Percentiles rank a stretch among this genome's conserved stretches.
Conservation (phyloP, 2,113 vertebrate species). For the Lepus timidus region DNA sequence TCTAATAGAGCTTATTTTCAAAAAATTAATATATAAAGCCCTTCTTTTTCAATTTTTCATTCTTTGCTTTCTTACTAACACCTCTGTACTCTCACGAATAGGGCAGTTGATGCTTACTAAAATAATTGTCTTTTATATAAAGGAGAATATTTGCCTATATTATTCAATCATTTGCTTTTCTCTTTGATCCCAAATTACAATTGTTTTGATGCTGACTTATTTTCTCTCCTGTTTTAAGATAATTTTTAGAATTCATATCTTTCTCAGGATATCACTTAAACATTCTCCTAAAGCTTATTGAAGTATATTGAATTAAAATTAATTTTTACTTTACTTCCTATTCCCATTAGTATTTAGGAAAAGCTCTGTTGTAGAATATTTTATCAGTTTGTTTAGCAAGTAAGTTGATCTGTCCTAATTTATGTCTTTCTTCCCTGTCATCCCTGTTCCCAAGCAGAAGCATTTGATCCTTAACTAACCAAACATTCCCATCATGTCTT, state of each 20-base stretch:
- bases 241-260: slow-evolving; percentile 40
- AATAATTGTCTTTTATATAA: background rate
- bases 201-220: slow-evolving; percentile 59
- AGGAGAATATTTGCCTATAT: background rate
- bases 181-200: slow-evolving; percentile 56
- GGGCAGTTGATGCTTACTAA: background rate
- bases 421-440: background rate
- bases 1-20: background rate
- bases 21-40: background rate
- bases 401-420: background rate
- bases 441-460: background rate
- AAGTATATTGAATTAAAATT: slow-evolving; percentile 2
- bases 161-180: slow-evolving; percentile 30
- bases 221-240: slow-evolving; percentile 66
- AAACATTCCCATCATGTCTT: background rate
- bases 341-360: background rate
- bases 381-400: slow-evolving; percentile 26
- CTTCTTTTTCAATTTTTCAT: background rate
- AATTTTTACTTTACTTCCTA: slow-evolving; percentile 10
- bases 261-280: background rate
- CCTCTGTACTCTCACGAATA: background rate
- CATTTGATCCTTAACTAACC: background rate
- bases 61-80: background rate
- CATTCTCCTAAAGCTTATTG: background rate
- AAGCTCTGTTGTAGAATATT: background rate